Base-by-base conservation (phyloP, 2,888 invertebrate species). In the Limnephilus auricula region DNA sequence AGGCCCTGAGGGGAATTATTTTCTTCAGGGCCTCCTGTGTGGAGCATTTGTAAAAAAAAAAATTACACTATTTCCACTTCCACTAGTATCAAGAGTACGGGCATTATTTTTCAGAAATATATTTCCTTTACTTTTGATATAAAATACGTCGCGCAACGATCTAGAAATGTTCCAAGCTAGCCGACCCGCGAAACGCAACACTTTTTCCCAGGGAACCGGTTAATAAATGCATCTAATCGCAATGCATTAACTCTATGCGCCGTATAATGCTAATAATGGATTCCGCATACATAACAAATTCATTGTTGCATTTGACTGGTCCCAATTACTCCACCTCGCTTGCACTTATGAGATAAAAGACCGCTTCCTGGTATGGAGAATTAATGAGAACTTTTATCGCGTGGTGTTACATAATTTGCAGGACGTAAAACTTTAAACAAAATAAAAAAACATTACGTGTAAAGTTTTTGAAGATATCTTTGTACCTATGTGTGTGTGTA, bases 221-320 rank as follows among this genome's bases (percentile, higher is more conserved):
- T 65, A 65, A 65, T 65, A 65, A 65, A 65, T n/a, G 65, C 65
- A 65, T 65, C 65, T 65, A 65, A 65, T 65, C 65, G 65, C 65
- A 65, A 9, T 65, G 65, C 65, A 65, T 65, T 65, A 65, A 9
- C 65, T 65, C 65, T 65, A 25, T 65, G 65, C 65, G 65, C 65
- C 65, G 65, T 65, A 65, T 65, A 65, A 65, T 65, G 65, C 65
- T 65, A 65, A 65, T 65, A 65, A 65, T 65, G 65, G 25, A 65
- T 65, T 65, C 65, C 65, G 25, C 65, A 65, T 65, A 65, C 65
- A 65, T 65, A 65, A 65, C 65, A n/a, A 65, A 65, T n/a, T 65
- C n/a, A 65, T 65, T 65, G 65, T 65, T 65, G 65, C 65, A 65
- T 65, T 25, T 65, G 65, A 65, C 25, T 65, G 65, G 25, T 65